Percentiles rank a stretch among this genome's conserved stretches.
Evolutionary conservation across 2,888 invertebrate genomes (phyloP).

Genomic region (Chaetogeoica ovagalla): DNA sequence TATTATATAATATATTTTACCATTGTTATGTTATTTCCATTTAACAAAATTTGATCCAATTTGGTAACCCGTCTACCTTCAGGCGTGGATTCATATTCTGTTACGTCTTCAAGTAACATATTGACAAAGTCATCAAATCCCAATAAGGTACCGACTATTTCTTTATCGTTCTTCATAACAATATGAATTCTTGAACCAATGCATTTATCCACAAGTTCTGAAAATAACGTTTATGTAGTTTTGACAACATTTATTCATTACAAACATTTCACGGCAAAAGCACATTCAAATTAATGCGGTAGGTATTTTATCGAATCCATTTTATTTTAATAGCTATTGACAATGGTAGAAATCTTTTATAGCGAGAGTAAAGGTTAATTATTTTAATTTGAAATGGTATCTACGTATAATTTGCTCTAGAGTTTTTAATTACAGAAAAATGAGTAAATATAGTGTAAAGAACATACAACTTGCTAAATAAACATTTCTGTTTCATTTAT

Average conservation of each 20-base stretch:
- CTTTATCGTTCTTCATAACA: constrained; percentile 99
- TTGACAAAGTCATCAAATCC: constrained; percentile 99
- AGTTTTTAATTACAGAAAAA: too few species aligned
- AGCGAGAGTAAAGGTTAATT: too few species aligned
- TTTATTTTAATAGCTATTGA: too few species aligned
- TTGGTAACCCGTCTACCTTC: constrained; percentile 96
- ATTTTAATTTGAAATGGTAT: too few species aligned
- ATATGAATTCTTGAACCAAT: constrained; percentile 99
- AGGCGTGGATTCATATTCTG: constrained; percentile 95
- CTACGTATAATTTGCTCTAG: too few species aligned
- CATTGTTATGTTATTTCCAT: constrained; percentile 99
- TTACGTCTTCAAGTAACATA: constrained; percentile 96
- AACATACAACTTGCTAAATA: too few species aligned
- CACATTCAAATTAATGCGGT: too few species aligned
- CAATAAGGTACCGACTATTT: constrained; percentile 95
- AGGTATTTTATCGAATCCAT: too few species aligned
- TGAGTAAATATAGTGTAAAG: too few species aligned
- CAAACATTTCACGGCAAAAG: neutral
- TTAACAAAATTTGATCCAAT: constrained; percentile 94
- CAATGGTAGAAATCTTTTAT: too few species aligned
- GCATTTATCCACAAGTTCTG: constrained; percentile 98
- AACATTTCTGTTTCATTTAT: too few species aligned
- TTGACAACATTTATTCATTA: neutral
- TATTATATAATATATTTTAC: constrained; percentile 60
- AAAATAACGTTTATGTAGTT: constrained; percentile 57